Percentiles rank a stretch among this genome's conserved stretches.
phyloP scores from a whole-genome alignment of 2,888 invertebrate species.

The Agrenia bidenticulata region DNA sequence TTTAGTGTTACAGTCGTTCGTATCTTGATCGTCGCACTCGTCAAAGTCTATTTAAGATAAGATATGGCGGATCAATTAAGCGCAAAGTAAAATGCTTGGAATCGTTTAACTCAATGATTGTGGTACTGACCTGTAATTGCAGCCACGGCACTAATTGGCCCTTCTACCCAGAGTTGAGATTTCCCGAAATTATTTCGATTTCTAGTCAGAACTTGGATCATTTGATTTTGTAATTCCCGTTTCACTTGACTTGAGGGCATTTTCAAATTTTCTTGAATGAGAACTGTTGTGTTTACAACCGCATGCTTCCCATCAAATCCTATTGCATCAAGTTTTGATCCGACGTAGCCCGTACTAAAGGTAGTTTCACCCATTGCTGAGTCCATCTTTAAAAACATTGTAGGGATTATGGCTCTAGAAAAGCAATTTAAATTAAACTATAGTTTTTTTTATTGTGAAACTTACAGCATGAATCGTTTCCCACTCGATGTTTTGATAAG shows the following conservation, averaged over 20 bases:
- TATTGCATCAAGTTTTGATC: conserved; percentile 70
- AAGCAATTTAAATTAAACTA: background rate
- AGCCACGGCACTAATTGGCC: conserved; percentile 54
- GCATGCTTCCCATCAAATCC: conserved; percentile 62
- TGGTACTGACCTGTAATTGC: conserved; percentile 41
- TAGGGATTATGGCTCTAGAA: background rate
- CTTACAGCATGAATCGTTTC: conserved; percentile 85
- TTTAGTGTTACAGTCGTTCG: conserved; percentile 80
- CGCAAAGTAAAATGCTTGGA: too few relatives aligned
- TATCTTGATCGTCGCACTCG: conserved; percentile 76
- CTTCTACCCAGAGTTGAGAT: conserved; percentile 80
- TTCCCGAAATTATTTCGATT: conserved; percentile 85
- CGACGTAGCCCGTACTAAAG: conserved; percentile 82
- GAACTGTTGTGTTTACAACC: conserved; percentile 80
- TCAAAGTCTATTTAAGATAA: conserved; percentile 68
- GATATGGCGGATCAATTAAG: background rate
- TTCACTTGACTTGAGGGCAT: conserved; percentile 69
- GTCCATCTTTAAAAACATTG: conserved; percentile 67
- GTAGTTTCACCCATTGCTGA: conserved; percentile 91
- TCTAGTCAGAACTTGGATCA: conserved; percentile 77
- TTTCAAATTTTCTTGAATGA: conserved; percentile 74
- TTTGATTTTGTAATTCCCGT: conserved; percentile 77
- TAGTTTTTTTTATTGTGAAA: conserved; percentile 49
- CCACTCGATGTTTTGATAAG: conserved; percentile 77
- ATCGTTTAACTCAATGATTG: too few relatives aligned